A percentile compares a stretch with the other conserved stretches of the same genome.
Evolutionary conservation across 1,140 invertebrate genomes (phyloP).

Genomic region (Papilio polyxenes): DNA sequence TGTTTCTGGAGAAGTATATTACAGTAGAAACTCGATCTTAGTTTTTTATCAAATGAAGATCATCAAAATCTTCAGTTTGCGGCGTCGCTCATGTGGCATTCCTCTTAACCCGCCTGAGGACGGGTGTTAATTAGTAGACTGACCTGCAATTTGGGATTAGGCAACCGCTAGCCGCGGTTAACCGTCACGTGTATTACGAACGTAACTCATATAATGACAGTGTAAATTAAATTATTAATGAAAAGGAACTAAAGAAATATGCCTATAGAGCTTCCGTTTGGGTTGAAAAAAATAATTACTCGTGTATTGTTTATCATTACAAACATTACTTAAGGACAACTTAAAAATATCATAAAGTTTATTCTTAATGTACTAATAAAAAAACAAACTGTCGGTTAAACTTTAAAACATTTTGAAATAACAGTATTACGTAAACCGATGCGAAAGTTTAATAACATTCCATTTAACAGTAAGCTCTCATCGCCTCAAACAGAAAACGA

Average conservation of each 20-base stretch:
- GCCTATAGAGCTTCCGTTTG: no score
- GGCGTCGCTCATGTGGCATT: neutral
- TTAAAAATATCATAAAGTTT: no score
- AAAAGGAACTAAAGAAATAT: neutral
- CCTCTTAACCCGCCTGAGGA: neutral
- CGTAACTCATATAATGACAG: neutral
- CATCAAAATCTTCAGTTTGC: neutral
- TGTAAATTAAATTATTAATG: neutral
- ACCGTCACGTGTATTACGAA: neutral
- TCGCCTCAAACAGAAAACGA: neutral
- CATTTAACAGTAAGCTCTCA: neutral
- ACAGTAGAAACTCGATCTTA: no score
- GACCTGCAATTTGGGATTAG: neutral
- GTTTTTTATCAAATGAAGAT: no score
- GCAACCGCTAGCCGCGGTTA: neutral
- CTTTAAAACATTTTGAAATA: neutral
- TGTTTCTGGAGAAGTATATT: no score
- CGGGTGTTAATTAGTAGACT: neutral
- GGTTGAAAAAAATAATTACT: no score
- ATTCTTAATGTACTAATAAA: no score
- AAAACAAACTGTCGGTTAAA: neutral
- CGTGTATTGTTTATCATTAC: no score
- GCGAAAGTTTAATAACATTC: slow-evolving; percentile 12
- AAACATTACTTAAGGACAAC: no score
- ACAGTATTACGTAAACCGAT: neutral